These are phyloP conservation scores for Isoperla grammatica DNA, from an alignment of 2,888 invertebrate genomes.

Conservation along the genomic window DNA sequence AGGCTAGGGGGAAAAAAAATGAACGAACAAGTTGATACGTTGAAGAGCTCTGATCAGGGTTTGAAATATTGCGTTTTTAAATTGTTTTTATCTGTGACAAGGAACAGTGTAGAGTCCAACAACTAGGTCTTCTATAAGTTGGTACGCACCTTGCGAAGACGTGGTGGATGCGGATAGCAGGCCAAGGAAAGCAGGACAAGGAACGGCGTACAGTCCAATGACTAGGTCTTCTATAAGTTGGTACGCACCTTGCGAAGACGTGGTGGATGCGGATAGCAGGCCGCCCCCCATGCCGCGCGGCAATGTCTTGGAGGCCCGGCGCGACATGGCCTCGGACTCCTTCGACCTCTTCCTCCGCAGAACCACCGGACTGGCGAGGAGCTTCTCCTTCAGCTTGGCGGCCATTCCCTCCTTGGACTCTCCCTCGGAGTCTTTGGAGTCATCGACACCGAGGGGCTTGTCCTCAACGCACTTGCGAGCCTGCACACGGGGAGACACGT, in stretches of 20 bases:
- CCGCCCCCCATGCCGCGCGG: constrained; percentile 64
- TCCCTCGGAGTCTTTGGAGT: constrained; percentile 49
- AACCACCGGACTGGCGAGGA: constrained; percentile 58
- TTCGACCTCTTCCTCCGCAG: constrained; percentile 55
- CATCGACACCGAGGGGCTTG: constrained; percentile 35
- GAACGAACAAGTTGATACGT: too few relatives aligned
- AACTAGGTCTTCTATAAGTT: too few relatives aligned
- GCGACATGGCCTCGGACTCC: constrained; percentile 44
- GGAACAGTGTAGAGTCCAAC: too few relatives aligned
- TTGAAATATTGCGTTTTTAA: too few relatives aligned
- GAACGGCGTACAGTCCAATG: too few relatives aligned
- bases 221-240: too few relatives aligned
- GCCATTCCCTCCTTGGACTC: constrained; percentile 48
- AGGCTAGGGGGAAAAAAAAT: too few relatives aligned
- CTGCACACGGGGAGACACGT: not conserved
- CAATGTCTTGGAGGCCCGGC: constrained; percentile 68
- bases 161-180: constrained; percentile 51
- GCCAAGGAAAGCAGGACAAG: too few relatives aligned
- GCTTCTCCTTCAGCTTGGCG: constrained; percentile 55
- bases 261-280: constrained; percentile 50
- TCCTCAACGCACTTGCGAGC: constrained; percentile 25
- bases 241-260: constrained; percentile 52
- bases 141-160: constrained; percentile 51
- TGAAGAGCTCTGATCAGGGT: too few relatives aligned
- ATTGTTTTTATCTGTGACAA: too few relatives aligned